Evolutionary conservation across 2,888 invertebrate genomes (phyloP), one percentile per base, ranked within the genome.

Genomic region (Drosophila algonquin): DNA sequence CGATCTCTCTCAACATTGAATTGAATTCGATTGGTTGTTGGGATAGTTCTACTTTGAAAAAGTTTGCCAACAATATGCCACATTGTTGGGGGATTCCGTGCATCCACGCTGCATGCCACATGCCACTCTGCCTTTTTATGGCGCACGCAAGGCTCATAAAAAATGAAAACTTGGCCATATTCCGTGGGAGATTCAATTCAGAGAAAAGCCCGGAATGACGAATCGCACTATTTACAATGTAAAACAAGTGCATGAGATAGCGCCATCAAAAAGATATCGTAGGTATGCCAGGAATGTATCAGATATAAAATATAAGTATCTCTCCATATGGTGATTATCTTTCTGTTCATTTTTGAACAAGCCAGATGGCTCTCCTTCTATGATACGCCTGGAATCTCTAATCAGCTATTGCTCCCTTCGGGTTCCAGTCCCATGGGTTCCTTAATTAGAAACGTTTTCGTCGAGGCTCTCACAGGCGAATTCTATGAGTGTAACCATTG

Each of bases 81-180:
- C 67, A 68, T 58, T 68, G 67, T 68, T 35, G 10, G 10, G 18
- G 9, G 50, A n/a, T 56, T 45, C n/a, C 64, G 63, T 67, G 63
- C 65, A 67, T 64, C 56, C 56, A 27, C 51, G 63, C 55, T 67
- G 57, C 64, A 57, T 58, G 67, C 51, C 63, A 32, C 27, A 24
- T 24, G 4, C 7, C 27, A 1, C 46, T 10, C 46, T 40, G 5
- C 14, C 6, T 45, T 64, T 68, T 68, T 64, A 68, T 68, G 64
- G 65, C 65, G 10, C 67, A 68, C 67, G 65, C 67, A 68, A 68
- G 52, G 52, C 47, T 47, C 64, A 58, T 52, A 64, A 64, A 63
- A 57, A 30, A 7, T 21, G 14, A 40, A 40, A 35, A n/a, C 51
- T 64, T 67, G 63, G 56, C 65, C 64, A 56, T 50, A 45, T 24